Evolutionary conservation across 2,797 vertebrate genomes (phyloP).

Genomic region (Anas flavirostris): DNA sequence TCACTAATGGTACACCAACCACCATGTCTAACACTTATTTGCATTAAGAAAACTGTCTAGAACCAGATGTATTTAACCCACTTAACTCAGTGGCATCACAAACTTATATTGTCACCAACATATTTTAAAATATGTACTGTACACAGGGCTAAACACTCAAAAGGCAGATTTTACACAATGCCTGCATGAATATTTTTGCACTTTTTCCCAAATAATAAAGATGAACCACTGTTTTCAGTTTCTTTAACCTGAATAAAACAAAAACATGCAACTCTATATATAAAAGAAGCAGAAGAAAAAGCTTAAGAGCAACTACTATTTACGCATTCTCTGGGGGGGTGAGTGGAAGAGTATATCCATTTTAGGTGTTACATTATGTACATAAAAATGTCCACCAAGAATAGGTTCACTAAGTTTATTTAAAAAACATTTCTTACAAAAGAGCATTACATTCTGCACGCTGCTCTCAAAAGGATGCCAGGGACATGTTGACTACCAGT

Average conservation of each 20-base stretch:
- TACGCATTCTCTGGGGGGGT: background rate
- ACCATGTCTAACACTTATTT: conserved; percentile 58
- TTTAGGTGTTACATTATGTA: conserved; percentile 42
- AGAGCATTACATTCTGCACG: conserved; percentile 86
- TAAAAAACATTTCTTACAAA: conserved; percentile 82
- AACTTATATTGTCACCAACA: conserved; percentile 32
- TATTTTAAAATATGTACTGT: conserved; percentile 26
- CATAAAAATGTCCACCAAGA: conserved; percentile 68
- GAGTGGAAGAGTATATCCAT: background rate
- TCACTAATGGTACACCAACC: conserved; percentile 22
- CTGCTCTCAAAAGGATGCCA: conserved; percentile 82
- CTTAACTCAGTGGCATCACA: conserved; percentile 29
- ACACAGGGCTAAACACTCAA: conserved; percentile 55
- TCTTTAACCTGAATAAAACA: conserved; percentile 45
- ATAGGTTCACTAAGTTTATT: conserved; percentile 83
- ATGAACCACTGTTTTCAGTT: conserved; percentile 55
- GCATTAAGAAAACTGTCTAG: conserved; percentile 60
- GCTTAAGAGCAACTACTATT: conserved; percentile 58
- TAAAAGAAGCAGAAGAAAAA: conserved; percentile 66
- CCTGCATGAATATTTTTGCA: conserved; percentile 35
- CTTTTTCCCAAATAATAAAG: conserved; percentile 47
- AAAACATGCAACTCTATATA: conserved; percentile 23
- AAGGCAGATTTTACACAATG: conserved; percentile 11
- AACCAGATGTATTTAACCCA: conserved; percentile 48
- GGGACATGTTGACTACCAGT: conserved; percentile 74